Conservation (phyloP, 2,888 invertebrate genomes). For the Sabellastarte sp. region DNA sequence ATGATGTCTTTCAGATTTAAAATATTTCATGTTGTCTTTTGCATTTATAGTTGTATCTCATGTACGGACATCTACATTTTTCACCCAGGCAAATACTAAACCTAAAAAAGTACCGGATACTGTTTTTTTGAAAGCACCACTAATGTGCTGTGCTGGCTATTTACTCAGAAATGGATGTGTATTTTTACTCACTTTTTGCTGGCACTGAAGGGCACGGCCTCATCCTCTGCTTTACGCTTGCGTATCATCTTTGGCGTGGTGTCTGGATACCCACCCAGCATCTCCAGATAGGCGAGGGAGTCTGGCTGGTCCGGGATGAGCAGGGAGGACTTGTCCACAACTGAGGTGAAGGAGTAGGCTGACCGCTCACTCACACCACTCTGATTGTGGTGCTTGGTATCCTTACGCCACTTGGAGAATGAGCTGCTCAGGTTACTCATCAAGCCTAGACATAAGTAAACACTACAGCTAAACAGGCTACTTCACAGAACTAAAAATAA, state of each 20-base stretch:
- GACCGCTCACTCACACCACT: constrained; percentile 23
- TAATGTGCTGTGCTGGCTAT: no score
- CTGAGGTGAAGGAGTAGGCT: constrained; percentile 14
- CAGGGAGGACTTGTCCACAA: not conserved
- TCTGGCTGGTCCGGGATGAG: not conserved
- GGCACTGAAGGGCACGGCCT: constrained; percentile 21
- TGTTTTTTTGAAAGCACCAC: no score
- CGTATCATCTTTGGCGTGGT: constrained; percentile 19
- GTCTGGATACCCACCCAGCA: not conserved
- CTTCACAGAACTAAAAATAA: no score
- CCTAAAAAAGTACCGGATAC: no score
- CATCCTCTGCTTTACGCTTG: constrained; percentile 21
- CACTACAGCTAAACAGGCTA: no score
- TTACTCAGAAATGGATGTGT: no score
- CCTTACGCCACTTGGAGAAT: constrained; percentile 44
- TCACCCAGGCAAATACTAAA: no score
- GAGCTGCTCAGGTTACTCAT: constrained; percentile 50
- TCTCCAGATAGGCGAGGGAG: not conserved
- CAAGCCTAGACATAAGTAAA: constrained; percentile 42
- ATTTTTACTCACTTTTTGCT: constrained; percentile 23
- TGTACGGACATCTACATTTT: no score
- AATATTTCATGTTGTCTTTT: no score
- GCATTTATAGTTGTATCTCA: no score
- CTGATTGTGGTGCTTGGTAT: constrained; percentile 16
- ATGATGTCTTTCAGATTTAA: no score